Percentiles rank a stretch among this genome's conserved stretches.
Conservation (phyloP, 2,797 vertebrate genomes). For the Sebastes steindachneri region DNA sequence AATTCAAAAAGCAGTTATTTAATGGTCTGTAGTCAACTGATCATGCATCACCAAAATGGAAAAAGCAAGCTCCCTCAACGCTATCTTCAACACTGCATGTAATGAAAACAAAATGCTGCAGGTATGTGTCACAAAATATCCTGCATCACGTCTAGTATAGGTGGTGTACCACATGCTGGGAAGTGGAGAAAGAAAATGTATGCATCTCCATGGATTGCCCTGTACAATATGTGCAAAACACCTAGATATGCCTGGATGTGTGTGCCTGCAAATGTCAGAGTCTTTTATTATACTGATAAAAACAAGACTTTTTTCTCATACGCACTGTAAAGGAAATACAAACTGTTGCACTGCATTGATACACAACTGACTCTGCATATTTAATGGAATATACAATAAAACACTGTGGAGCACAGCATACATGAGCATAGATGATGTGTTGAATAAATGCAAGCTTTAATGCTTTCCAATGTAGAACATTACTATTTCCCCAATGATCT, state of each 20-base stretch:
- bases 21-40: not conserved
- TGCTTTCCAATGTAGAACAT: constrained; percentile 3
- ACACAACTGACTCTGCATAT: not conserved
- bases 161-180: not conserved
- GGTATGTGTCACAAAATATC: not conserved
- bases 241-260: not conserved
- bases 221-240: not conserved
- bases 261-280: not conserved
- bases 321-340: not conserved
- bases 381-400: not conserved
- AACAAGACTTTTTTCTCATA: not conserved
- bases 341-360: not conserved
- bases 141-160: not conserved
- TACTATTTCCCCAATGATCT: constrained; percentile 6
- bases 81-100: not conserved
- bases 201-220: not conserved
- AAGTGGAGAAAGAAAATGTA: not conserved
- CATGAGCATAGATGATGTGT: not conserved
- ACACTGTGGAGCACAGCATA: not conserved
- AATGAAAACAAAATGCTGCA: not conserved
- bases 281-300: not conserved
- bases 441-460: constrained; percentile 24
- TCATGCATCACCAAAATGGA: not conserved
- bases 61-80: not conserved
- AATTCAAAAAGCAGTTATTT: not conserved